Conservation (phyloP, 2,888 invertebrate genomes). For the Tenthredo distinguenda region DNA sequence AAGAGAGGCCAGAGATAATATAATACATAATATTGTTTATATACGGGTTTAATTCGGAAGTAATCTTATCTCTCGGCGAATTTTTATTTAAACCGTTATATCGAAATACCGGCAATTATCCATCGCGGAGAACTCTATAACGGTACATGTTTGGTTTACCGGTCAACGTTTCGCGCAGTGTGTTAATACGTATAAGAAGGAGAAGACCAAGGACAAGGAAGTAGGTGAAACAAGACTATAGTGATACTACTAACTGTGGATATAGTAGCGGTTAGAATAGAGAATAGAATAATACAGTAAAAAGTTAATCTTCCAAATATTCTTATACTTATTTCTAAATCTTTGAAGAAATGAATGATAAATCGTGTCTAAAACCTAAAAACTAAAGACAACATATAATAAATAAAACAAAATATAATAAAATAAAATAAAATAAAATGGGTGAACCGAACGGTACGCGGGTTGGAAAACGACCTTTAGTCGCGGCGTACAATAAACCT, state of each 20-base stretch:
- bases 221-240: neutral
- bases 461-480: neutral
- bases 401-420: slow-evolving; percentile 26
- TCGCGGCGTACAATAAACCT: slow-evolving; percentile 11
- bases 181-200: neutral
- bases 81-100: neutral
- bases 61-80: neutral
- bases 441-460: slow-evolving; percentile 32
- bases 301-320: too few relatives aligned
- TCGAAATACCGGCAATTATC: neutral
- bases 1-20: neutral
- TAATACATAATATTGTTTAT: neutral
- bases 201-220: neutral
- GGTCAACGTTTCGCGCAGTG: slow-evolving; percentile 10
- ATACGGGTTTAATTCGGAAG: neutral
- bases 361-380: neutral
- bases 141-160: slow-evolving; percentile 13
- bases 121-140: neutral
- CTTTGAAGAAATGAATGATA: neutral
- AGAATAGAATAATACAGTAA: too few relatives aligned
- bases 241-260: neutral
- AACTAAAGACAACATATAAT: neutral
- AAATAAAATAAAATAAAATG: slow-evolving; percentile 26
- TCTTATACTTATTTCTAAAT: too few relatives aligned
- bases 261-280: neutral